These are phyloP conservation scores for Sander lucioperca DNA, from an alignment of 2,113 vertebrate genomes.

Conservation along the genomic window DNA sequence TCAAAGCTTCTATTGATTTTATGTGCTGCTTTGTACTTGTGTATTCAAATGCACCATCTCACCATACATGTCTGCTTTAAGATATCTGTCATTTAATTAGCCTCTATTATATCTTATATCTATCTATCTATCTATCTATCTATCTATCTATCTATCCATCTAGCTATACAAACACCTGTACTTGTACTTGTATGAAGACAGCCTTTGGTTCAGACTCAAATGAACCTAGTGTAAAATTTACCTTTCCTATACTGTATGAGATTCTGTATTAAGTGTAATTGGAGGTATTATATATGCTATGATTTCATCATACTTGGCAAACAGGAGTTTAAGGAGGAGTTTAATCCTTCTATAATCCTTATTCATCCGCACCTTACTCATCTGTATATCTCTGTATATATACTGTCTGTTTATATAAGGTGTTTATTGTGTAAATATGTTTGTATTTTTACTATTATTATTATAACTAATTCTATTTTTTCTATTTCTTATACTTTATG, in stretches of 20 bases:
- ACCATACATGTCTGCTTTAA: neutral
- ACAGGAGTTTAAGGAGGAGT: neutral
- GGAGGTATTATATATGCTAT: neutral
- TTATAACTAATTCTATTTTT: no score
- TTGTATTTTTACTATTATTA: no score
- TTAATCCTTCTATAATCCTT: conserved; percentile 32
- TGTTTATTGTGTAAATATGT: no score
- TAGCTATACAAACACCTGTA: neutral
- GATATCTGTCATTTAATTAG: conserved; percentile 9
- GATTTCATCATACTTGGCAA: conserved; percentile 19
- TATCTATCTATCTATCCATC: neutral
- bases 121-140: conserved; percentile 1
- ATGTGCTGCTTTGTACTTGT: conserved; percentile 29
- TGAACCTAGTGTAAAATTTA: neutral
- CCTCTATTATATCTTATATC: neutral
- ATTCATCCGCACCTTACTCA: neutral
- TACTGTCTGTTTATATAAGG: no score
- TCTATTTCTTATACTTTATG: no score
- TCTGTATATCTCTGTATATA: no score
- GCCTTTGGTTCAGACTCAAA: neutral
- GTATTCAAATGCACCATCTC: conserved; percentile 4
- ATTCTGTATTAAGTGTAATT: neutral
- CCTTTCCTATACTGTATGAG: neutral
- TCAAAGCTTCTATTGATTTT: conserved; percentile 51
- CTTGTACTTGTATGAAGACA: neutral